A percentile compares a stretch with the other conserved stretches of the same genome.
These are phyloP conservation scores for Epinephelus cyanopodus DNA, from an alignment of 2,113 vertebrate species.

Conservation along the genomic window DNA sequence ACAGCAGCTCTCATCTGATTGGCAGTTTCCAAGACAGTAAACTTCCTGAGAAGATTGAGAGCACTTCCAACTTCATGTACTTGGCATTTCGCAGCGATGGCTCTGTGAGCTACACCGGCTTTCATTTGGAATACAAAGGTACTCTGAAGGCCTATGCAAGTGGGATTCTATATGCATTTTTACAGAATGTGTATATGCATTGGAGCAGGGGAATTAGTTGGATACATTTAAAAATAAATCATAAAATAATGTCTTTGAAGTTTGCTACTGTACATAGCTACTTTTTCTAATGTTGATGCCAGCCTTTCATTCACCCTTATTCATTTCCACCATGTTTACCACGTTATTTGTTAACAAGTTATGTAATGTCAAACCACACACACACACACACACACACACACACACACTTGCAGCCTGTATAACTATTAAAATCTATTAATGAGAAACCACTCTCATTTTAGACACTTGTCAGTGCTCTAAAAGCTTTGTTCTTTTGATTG, in stretches of 20 bases:
- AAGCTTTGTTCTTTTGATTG: conserved; percentile 55
- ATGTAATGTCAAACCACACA: conserved; percentile 16
- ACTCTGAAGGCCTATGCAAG: conserved; percentile 46
- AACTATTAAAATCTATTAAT: background rate
- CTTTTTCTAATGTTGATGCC: conserved; percentile 26
- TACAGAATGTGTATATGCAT: conserved; percentile 26
- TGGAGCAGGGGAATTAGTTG: conserved; percentile 41
- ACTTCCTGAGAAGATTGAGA: conserved; percentile 97
- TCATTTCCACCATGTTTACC: conserved; percentile 25
- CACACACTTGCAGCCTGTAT: conserved; percentile 1
- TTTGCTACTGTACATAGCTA: conserved; percentile 1
- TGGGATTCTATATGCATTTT: conserved; percentile 28
- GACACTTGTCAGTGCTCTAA: conserved; percentile 29
- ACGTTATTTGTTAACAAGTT: conserved; percentile 15
- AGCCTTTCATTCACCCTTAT: conserved; percentile 10
- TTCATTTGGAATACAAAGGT: conserved; percentile 99
- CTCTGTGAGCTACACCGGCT: conserved; percentile 98
- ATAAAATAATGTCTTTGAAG: conserved; percentile 15
- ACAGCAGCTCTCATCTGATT: conserved; percentile 92
- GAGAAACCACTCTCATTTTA: conserved; percentile 4
- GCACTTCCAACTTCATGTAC: conserved; percentile 96
- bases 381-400: background rate
- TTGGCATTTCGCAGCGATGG: conserved; percentile 98
- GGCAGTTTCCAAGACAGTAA: conserved; percentile 99
- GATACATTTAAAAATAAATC: conserved; percentile 15